Evolutionary conservation across 2,888 invertebrate species (phyloP).

Genomic region (Caenorhabditis sp.): DNA sequence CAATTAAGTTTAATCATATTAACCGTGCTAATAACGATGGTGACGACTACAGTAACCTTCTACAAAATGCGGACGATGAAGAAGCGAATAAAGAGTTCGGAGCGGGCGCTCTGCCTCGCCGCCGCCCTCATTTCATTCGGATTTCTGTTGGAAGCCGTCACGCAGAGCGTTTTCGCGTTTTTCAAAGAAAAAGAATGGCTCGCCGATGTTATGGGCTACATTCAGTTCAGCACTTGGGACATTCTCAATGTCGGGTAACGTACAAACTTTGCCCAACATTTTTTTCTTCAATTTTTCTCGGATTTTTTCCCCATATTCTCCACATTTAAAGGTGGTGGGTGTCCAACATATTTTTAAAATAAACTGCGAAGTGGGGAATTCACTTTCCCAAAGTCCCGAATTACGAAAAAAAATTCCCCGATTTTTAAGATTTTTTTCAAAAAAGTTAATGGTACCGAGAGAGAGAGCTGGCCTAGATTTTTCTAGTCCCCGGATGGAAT

Average conservation of each 20-base stretch:
- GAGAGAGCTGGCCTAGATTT: no score
- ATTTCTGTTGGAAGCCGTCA: conserved; percentile 29
- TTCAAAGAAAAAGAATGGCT: conserved; percentile 41
- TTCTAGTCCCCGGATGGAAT: no score
- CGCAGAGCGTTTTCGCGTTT: conserved; percentile 38
- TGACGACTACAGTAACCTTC: conserved; percentile 30
- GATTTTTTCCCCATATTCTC: no score
- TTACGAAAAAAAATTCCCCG: no score
- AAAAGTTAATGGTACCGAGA: no score
- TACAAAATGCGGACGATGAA: conserved; percentile 38
- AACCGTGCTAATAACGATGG: conserved; percentile 35
- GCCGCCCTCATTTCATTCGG: conserved; percentile 34
- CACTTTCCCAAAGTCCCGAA: no score
- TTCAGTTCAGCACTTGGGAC: conserved; percentile 22
- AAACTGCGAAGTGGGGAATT: no score
- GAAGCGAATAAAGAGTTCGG: conserved; percentile 33
- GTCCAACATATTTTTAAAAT: no score
- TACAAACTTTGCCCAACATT: not conserved
- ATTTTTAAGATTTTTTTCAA: no score
- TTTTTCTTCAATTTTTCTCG: not conserved
- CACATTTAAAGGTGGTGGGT: no score
- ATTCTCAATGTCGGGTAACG: conserved; percentile 27
- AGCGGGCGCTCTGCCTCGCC: conserved; percentile 26
- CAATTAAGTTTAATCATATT: conserved; percentile 23
- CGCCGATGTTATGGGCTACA: conserved; percentile 6